phyloP scores from a whole-genome alignment of 2,113 vertebrate genomes.

The Circaetus cinerascens region DNA sequence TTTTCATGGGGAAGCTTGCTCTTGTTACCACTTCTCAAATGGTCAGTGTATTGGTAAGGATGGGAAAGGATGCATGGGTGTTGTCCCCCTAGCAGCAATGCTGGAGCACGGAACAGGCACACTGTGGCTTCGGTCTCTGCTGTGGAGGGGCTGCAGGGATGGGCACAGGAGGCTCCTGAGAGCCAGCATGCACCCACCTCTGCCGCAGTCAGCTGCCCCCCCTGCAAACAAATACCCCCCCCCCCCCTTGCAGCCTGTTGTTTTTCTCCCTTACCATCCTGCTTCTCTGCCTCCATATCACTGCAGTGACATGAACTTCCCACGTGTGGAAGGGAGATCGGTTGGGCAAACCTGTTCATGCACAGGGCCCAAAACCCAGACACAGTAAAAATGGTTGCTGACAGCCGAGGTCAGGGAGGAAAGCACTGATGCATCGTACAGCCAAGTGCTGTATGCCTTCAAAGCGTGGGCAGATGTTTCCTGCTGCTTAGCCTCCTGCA shows the following conservation, averaged over 20 bases:
- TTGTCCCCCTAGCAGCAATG: background rate
- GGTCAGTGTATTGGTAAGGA: background rate
- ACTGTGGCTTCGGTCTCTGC: background rate
- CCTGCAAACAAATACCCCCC: background rate
- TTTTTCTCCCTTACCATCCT: background rate
- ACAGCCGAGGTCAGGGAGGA: accelerated
- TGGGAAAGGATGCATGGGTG: background rate
- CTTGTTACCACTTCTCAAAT: background rate
- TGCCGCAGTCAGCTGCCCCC: background rate
- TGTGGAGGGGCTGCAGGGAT: background rate
- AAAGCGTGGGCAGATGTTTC: background rate
- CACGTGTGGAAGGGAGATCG: accelerated
- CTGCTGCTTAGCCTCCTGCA: background rate
- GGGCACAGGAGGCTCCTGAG: background rate
- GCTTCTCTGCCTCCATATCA: background rate
- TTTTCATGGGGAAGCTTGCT: background rate
- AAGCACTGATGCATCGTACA: background rate
- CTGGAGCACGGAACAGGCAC: background rate
- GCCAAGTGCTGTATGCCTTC: background rate
- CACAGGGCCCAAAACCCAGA: background rate
- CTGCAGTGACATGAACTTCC: background rate
- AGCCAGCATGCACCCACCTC: background rate
- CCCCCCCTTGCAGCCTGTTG: accelerated
- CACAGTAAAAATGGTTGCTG: background rate
- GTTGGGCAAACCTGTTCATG: background rate